Base-by-base conservation (phyloP, 2,113 vertebrate species). In the Beaufortia kweichowensis region DNA sequence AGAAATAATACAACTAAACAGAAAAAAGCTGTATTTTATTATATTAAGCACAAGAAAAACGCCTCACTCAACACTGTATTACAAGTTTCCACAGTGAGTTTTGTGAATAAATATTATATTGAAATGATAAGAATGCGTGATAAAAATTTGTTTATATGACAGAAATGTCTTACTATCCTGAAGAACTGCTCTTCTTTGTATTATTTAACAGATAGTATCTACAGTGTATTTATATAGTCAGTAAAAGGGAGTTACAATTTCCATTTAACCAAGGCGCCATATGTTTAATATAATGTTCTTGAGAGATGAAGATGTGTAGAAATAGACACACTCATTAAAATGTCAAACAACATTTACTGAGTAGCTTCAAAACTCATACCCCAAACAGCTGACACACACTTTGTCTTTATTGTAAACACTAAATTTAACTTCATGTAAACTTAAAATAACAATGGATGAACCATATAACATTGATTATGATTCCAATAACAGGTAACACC, bases 311-410 rank as follows among this genome's bases (percentile, higher is more conserved):
- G 62, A 66, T 66, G 21, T 46, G 39, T 28, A 66, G 26, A 39
- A 66, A 66, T 39, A 48, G 64, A 48, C 41, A 66, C n/a, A 15
- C 41, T 48, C 64, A 66, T 66, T 28, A 66, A 66, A 66, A 66
- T 2, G 15, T 28, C 24, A 28, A 46, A 29, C 41, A 29, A 66
- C 39, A 48, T 29, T 66, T 48, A 66, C 64, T n/a, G 23, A 66
- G 64, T 24, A 46, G 64, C 41, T 0, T 48, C 41, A 48, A 28
- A 66, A 66, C 64, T 48, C 23, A 10, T 66, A 48, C 4, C 64
- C 24, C 26, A 66, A 66, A 48, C 64, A 48, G 64, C 64, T 46
- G 41, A 66, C 41, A 29, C 64, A 29, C 8, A n/a, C 24, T 48
- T 66, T 66, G 28, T 41, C 24, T 63, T 29, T 24, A 48, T n/a